Conservation (phyloP, 2,888 invertebrate genomes). For the Gerris lacustris region DNA sequence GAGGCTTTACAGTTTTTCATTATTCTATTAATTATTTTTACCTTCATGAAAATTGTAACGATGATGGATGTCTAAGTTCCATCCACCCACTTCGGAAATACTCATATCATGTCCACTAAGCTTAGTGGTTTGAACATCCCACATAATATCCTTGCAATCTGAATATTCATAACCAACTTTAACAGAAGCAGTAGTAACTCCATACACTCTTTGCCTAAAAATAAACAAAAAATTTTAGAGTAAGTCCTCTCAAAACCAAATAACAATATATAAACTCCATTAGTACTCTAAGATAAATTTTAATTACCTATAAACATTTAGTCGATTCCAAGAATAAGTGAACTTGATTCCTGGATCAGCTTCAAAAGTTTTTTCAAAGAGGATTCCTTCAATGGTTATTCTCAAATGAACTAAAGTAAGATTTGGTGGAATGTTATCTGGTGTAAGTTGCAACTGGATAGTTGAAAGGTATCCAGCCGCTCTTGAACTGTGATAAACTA, state of each 20-base stretch:
- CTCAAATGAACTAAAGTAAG: slow-evolving; percentile 79
- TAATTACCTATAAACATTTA: slow-evolving; percentile 67
- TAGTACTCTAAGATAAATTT: too few species aligned
- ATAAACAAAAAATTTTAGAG: neutral
- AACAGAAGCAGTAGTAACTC: slow-evolving; percentile 86
- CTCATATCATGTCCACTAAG: slow-evolving; percentile 93
- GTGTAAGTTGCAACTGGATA: slow-evolving; percentile 80
- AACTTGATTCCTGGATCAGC: slow-evolving; percentile 94
- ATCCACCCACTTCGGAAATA: slow-evolving; percentile 91
- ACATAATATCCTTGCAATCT: slow-evolving; percentile 82
- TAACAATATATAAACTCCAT: too few species aligned
- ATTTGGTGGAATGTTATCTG: slow-evolving; percentile 65
- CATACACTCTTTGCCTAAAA: slow-evolving; percentile 77
- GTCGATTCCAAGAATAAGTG: slow-evolving; percentile 93
- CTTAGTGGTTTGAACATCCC: slow-evolving; percentile 92
- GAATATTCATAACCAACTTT: slow-evolving; percentile 94
- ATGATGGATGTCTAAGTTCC: slow-evolving; percentile 96
- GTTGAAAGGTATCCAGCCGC: slow-evolving; percentile 88
- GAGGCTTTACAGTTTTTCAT: too few species aligned
- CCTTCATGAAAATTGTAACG: slow-evolving; percentile 96
- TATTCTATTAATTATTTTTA: slow-evolving; percentile 36
- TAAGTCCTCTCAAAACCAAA: neutral
- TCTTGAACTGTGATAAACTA: slow-evolving; percentile 91
- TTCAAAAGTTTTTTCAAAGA: slow-evolving; percentile 85
- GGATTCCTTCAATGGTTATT: slow-evolving; percentile 87